Evolutionary conservation across 2,888 invertebrate species (phyloP), one percentile per base, ranked within the genome.

Genomic region (Venusia cambrica): DNA sequence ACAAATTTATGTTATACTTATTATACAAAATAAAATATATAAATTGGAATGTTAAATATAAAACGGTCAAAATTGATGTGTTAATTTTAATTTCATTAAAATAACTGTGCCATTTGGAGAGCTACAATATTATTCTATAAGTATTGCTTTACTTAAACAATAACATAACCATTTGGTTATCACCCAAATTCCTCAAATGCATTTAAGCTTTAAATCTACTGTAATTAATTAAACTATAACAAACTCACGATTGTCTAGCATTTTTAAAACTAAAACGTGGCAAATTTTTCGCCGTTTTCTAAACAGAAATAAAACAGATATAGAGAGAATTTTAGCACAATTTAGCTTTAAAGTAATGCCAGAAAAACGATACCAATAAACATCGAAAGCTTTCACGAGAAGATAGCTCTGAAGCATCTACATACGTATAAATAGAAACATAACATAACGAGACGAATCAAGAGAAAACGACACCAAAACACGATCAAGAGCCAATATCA

Each of bases 171-270:
- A 79, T 81, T 85, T 84, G 80, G 76, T 75, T 63, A 76, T 84
- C 85, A 87, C 85, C 85, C 85, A 87, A 87, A 87, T 87, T 87
- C 85, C 85, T 68, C 70, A 37, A 67, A 53, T 60, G 71, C 74
- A 67, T 70, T 63, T 49, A 80, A 83, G 83, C 83, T 38, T 63
- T 67, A 61, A 40, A 57, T 62, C 34, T 39, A 37, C 59, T 57
- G 58, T 57, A 48, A 51, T 52, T 48, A 28, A 53, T 51, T 16
- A 48, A 38, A 60, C 71, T 76, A 77, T 72, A 80, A n/a, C n/a
- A n/a, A n/a, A n/a, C n/a, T n/a, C n/a, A n/a, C n/a, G n/a, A n/a
- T n/a, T n/a, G n/a, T n/a, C n/a, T n/a, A n/a, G n/a, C n/a, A n/a
- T n/a, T n/a, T n/a, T n/a, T n/a, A n/a, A n/a, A n/a, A n/a, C n/a